Base-by-base conservation (phyloP, 1,140 invertebrate genomes). In the Dufourea novaeangliae region DNA sequence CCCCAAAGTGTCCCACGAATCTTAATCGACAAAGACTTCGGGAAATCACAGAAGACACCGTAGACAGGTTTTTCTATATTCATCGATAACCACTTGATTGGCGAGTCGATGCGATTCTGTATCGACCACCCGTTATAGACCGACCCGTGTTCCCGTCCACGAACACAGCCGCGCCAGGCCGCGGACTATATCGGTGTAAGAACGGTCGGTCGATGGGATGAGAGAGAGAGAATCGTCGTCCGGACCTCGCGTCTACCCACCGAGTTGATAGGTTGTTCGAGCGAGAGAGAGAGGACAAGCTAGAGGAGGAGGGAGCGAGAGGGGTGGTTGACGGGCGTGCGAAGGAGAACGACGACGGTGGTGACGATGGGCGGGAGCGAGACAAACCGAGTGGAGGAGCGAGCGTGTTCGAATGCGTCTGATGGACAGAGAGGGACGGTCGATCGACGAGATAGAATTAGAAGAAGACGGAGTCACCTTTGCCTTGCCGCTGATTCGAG, bases 241-340 rank as follows among this genome's bases (percentile, higher is more conserved):
- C 92, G 90, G 88, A 87, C 77, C 88, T 83, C 37, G 80, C 91
- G 92, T 92, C 90, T 89, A 92, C 87, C 91, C 88, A 87, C 92
- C 90, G 90, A 92, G 92, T 92, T 92, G 92, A 92, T 92, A 92
- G 92, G 91, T 92, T 92, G 91, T 92, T 91, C 89, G 88, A 89
- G 89, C 79, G 87, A 89, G 88, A 91, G 90, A 86, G 83, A 75
- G 79, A 71, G 78, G 86, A 90, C 88, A 80, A 81, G 87, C 75
- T 72, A 80, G 84, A 41, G 73, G 11, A 46, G 37, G 73, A 73
- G 25, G 44, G 44, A 80, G 8, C 46, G 63, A n/a, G 52, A 62
- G 77, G n/a, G 62, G 52, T 20, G 32, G 34, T 44, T 20, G 20
- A 39, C 64, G 78, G 44, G 78, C 44, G 64, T 66, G 77, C 69